phyloP scores from a whole-genome alignment of 2,113 vertebrate species.

The Mungos mungo region DNA sequence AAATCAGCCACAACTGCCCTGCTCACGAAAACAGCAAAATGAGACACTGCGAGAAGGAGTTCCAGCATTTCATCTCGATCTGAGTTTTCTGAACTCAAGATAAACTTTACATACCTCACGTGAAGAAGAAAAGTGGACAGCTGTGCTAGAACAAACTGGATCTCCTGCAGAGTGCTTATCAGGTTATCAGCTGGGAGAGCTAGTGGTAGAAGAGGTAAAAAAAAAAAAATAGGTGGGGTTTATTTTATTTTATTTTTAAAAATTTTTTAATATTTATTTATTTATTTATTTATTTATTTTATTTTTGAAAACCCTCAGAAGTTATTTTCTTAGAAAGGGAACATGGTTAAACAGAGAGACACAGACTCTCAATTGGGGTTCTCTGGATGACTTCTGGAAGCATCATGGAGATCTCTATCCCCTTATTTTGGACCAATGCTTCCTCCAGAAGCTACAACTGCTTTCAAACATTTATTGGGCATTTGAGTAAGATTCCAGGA shows the following conservation, averaged over 20 bases:
- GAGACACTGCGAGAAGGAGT: slow-evolving; percentile 42
- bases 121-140: slow-evolving; percentile 57
- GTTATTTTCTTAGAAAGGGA: slow-evolving; percentile 86
- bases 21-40: background rate
- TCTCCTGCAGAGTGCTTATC: slow-evolving; percentile 80
- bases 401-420: slow-evolving; percentile 93
- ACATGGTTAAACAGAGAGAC: slow-evolving; percentile 94
- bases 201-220: slow-evolving; percentile 44
- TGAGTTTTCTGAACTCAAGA: background rate
- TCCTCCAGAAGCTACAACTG: slow-evolving; percentile 92
- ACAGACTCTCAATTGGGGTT: slow-evolving; percentile 93
- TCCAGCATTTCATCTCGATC: background rate
- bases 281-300: background rate
- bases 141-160: slow-evolving; percentile 73
- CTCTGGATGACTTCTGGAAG: slow-evolving; percentile 91
- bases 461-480: slow-evolving; percentile 92
- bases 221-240: slow-evolving; percentile 65
- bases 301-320: slow-evolving; percentile 70
- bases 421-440: slow-evolving; percentile 93
- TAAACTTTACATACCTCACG: slow-evolving; percentile 59
- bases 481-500: slow-evolving; percentile 89
- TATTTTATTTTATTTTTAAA: background rate
- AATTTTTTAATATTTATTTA: too few relatives aligned
- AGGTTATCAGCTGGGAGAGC: slow-evolving; percentile 52
- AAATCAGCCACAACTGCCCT: slow-evolving; percentile 64